Evolutionary conservation across 2,888 invertebrate genomes (phyloP).

Genomic region (Thecophora atra): DNA sequence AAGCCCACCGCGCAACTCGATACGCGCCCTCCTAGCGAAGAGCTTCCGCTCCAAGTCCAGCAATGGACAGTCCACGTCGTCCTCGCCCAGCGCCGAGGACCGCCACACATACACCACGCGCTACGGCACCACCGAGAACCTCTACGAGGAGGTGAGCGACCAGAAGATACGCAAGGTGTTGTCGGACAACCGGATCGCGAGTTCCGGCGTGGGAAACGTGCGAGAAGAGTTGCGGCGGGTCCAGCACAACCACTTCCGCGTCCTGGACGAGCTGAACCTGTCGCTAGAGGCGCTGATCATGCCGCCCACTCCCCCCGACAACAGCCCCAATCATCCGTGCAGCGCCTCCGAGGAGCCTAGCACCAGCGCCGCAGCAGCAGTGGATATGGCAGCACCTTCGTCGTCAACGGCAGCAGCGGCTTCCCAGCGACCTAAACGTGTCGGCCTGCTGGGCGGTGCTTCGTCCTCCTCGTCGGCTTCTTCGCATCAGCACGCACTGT

Average conservation of each 20-base stretch:
- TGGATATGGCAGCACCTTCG: conserved; percentile 36
- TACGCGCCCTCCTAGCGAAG: conserved; percentile 62
- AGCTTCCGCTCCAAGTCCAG: conserved; percentile 62
- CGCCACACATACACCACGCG: conserved; percentile 78
- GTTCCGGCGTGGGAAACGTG: conserved; percentile 74
- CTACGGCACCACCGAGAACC: conserved; percentile 81
- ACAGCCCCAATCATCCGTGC: conserved; percentile 69
- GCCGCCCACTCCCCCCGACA: conserved; percentile 72
- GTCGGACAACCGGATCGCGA: conserved; percentile 71
- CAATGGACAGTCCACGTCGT: conserved; percentile 57
- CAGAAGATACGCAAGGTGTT: conserved; percentile 65
- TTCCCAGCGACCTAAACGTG: conserved; percentile 53
- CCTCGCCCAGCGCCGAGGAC: conserved; percentile 60
- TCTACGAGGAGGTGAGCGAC: conserved; percentile 65
- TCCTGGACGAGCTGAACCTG: conserved; percentile 86
- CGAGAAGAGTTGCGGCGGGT: conserved; percentile 86
- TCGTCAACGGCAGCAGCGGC: conserved; percentile 35
- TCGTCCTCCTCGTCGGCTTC: conserved; percentile 56
- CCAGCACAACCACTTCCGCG: conserved; percentile 83
- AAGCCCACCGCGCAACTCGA: conserved; percentile 65
- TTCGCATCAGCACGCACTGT: conserved; percentile 54
- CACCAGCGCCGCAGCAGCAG: conserved; percentile 41
- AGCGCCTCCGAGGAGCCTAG: conserved; percentile 65
- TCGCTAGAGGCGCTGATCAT: conserved; percentile 90
- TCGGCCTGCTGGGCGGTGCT: conserved; percentile 57